phyloP scores from a whole-genome alignment of 2,888 invertebrate species.

The Limulus polyphemus region DNA sequence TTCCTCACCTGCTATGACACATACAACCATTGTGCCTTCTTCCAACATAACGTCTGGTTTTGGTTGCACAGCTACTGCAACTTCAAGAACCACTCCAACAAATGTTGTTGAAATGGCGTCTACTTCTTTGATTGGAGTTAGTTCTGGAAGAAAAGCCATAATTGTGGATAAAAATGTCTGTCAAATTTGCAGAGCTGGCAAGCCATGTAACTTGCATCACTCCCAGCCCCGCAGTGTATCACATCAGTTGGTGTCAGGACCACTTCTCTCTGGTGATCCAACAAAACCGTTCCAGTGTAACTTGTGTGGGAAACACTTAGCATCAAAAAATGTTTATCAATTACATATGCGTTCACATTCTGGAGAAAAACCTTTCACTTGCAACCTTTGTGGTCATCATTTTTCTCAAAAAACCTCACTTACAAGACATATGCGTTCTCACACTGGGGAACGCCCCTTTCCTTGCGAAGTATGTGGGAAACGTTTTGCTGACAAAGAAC shows the following conservation, averaged over 20 bases:
- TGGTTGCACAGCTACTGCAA: no score
- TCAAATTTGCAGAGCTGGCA: constrained; percentile 20
- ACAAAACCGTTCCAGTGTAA: constrained; percentile 26
- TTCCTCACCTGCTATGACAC: no score
- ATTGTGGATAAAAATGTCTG: constrained; percentile 1
- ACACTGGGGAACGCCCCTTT: constrained; percentile 33
- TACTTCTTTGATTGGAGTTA: no score
- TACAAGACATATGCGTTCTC: constrained; percentile 51
- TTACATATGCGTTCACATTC: constrained; percentile 55
- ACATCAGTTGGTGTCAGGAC: constrained; percentile 9
- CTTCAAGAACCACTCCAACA: no score
- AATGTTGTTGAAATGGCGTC: no score
- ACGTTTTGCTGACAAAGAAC: constrained; percentile 28
- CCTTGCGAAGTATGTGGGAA: constrained; percentile 28
- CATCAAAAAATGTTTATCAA: constrained; percentile 28
- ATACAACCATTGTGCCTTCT: no score
- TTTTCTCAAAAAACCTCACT: constrained; percentile 67
- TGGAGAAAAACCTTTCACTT: constrained; percentile 55
- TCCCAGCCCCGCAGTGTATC: constrained; percentile 11
- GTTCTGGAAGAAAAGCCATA: no score
- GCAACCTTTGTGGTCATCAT: constrained; percentile 55
- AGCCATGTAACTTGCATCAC: constrained; percentile 21
- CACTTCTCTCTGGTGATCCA: constrained; percentile 25
- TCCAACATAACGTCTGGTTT: no score
- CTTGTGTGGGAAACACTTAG: constrained; percentile 27